Percentiles rank a stretch among this genome's conserved stretches.
Conservation (phyloP, 1,140 invertebrate species). For the Zaprionus inermis region DNA sequence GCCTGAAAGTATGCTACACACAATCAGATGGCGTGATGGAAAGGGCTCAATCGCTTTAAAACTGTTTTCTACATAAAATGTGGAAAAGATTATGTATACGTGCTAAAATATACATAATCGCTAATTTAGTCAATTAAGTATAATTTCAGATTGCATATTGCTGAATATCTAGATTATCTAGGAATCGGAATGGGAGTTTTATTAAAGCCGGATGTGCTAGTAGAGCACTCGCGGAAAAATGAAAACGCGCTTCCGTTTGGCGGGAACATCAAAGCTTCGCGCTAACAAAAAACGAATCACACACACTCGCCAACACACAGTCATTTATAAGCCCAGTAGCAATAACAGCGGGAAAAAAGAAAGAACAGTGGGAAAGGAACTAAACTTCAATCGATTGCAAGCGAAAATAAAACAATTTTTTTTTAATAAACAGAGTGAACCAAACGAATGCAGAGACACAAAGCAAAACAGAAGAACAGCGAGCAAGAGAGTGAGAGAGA, state of each 20-base stretch:
- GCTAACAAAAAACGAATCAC: constrained; percentile 27
- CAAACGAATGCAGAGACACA: constrained; percentile 48
- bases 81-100: background rate
- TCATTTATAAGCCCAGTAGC: constrained; percentile 28
- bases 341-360: constrained; percentile 22
- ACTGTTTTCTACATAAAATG: no score
- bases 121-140: background rate
- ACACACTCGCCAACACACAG: constrained; percentile 5
- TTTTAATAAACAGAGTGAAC: constrained; percentile 48
- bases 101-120: background rate
- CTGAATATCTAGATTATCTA: background rate
- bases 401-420: constrained; percentile 73
- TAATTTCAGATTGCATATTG: background rate
- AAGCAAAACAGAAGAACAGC: constrained; percentile 33
- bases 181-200: constrained; percentile 5
- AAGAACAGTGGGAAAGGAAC: constrained; percentile 33
- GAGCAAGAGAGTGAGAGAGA: constrained; percentile 1
- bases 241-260: constrained; percentile 20
- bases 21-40: no score
- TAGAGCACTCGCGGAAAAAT: background rate
- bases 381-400: constrained; percentile 76
- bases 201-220: background rate
- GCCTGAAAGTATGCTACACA: no score
- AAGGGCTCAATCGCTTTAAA: no score
- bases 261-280: constrained; percentile 66